Evolutionary conservation across 1,140 invertebrate species (phyloP).

Genomic region (Anoplophora glabripennis): DNA sequence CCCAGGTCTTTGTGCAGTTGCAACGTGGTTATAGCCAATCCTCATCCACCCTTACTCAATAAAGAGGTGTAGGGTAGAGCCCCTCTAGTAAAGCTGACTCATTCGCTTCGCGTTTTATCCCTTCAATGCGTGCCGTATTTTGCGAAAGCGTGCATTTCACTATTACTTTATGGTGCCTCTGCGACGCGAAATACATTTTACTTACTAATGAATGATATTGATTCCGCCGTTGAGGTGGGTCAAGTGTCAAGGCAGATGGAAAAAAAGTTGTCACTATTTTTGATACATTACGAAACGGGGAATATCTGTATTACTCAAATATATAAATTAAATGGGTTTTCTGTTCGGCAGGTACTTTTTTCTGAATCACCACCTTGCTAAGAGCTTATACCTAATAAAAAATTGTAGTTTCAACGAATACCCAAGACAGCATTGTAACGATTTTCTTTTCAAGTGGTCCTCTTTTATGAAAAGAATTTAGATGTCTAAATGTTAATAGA

Average conservation of each 20-base stretch:
- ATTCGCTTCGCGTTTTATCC: slow-evolving; percentile 27
- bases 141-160: slow-evolving; percentile 13
- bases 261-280: not conserved
- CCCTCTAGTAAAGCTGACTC: slow-evolving; percentile 45
- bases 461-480: too few relatives aligned
- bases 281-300: not conserved
- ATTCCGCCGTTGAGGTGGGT: slow-evolving; percentile 8
- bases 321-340: too few relatives aligned
- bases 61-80: slow-evolving; percentile 46
- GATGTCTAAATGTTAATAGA: too few relatives aligned
- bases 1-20: slow-evolving; percentile 44
- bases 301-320: too few relatives aligned
- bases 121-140: slow-evolving; percentile 19
- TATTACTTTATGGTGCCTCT: not conserved
- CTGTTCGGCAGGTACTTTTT: too few relatives aligned
- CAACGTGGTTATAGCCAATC: slow-evolving; percentile 45
- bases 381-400: too few relatives aligned
- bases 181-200: slow-evolving; percentile 7
- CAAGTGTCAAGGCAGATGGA: not conserved
- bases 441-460: too few relatives aligned
- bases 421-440: too few relatives aligned
- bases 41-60: slow-evolving; percentile 48
- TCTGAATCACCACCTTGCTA: too few relatives aligned
- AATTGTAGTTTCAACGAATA: too few relatives aligned
- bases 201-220: slow-evolving; percentile 2